Percentiles rank a stretch among this genome's conserved stretches.
phyloP scores from a whole-genome alignment of 2,113 vertebrate species.

The Hoplias malabaricus region DNA sequence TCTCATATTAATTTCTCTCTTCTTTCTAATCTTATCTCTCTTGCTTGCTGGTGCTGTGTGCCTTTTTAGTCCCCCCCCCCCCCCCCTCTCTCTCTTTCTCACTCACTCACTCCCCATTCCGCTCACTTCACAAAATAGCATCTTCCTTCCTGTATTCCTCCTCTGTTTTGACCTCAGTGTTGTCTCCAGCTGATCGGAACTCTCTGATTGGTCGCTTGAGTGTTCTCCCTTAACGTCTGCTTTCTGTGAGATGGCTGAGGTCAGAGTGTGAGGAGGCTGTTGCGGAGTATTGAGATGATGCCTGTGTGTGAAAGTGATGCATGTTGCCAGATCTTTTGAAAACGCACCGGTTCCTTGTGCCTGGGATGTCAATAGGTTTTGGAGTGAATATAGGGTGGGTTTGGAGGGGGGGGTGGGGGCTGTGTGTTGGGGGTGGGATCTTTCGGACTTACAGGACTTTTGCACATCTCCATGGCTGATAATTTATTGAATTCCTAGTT shows the following conservation, averaged over 20 bases:
- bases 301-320: slow-evolving; percentile 31
- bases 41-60: neutral
- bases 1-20: neutral
- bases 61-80: neutral
- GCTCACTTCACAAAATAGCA: neutral
- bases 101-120: neutral
- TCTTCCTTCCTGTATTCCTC: neutral
- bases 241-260: neutral
- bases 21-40: neutral
- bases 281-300: neutral
- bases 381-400: neutral
- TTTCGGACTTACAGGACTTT: neutral
- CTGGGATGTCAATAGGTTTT: neutral
- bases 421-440: too few relatives aligned
- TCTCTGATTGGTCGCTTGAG: neutral
- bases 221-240: neutral
- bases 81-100: neutral
- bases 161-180: neutral
- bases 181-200: neutral
- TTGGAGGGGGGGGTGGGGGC: neutral
- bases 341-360: neutral
- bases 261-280: neutral
- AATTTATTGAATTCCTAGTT: neutral
- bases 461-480: neutral
- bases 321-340: slow-evolving; percentile 45